Conservation (phyloP, 2,113 vertebrate species). For the Engystomops pustulosus region DNA sequence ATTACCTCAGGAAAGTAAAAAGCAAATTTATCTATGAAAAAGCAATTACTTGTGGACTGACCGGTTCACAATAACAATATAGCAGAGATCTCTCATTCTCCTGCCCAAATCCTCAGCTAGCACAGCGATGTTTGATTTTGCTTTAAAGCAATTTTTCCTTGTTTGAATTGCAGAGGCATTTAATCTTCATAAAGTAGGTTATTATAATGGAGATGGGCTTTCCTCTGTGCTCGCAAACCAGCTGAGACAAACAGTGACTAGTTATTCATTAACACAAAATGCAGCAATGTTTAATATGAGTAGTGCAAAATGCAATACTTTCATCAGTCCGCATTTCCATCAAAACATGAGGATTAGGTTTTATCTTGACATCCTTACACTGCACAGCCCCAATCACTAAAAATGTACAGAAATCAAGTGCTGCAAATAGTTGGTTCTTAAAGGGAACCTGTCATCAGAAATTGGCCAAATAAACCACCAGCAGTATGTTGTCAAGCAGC, state of each 20-base stretch:
- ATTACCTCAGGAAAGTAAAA: constrained; percentile 94
- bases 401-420: not conserved
- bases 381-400: not conserved
- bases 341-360: not conserved
- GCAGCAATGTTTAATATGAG: constrained; percentile 50
- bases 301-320: not conserved
- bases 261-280: constrained; percentile 48
- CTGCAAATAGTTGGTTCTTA: constrained; percentile 8
- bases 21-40: constrained; percentile 98
- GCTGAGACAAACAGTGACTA: constrained; percentile 62
- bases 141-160: constrained; percentile 83
- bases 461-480: too few relatives aligned
- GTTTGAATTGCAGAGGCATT: constrained; percentile 85
- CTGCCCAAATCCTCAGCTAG: constrained; percentile 82
- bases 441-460: too few relatives aligned
- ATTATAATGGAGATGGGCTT: constrained; percentile 83
- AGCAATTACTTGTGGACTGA: constrained; percentile 96
- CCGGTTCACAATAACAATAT: constrained; percentile 87
- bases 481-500: too few relatives aligned
- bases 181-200: constrained; percentile 86
- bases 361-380: not conserved
- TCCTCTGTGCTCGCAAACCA: constrained; percentile 69
- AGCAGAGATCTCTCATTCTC: constrained; percentile 81
- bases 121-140: constrained; percentile 82
- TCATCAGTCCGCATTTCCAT: not conserved